Base-by-base conservation (phyloP, 2,113 vertebrate genomes). In the Condylura cristata region DNA sequence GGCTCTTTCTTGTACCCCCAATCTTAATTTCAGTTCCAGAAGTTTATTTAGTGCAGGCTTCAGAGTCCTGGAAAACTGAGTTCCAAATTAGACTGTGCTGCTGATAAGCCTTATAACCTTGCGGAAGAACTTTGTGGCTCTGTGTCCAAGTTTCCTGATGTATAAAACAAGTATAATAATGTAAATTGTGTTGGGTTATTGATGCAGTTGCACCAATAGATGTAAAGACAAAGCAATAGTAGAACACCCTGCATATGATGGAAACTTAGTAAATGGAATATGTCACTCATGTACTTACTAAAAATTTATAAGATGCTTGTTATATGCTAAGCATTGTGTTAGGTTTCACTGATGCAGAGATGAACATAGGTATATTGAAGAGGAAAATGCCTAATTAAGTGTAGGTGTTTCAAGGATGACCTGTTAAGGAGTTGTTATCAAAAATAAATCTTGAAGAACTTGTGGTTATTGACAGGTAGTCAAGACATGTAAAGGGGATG, bases 221-320 rank as follows among this genome's bases (percentile, higher is more conserved):
- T 34, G 10, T 44, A 22, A 68, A 74, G 70, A 13, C 39, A 75
- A 82, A 53, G 14, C 41, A 63, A 79, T 37, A 48, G 44, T 79
- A 74, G 46, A 34, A 5, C 18, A 84, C 34, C 30, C 12, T 30
- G 22, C 3, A 85, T 56, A 89, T 80, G 74, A 58, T 32, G 58
- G 22, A 75, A 90, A 89, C 26, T 60, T 60, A 86, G 22, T 44
- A 87, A 90, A 5, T 88, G 28, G 14, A 68, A 86, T 46, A 10
- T 72, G 46, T 66, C 24, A 70, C 17, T 94, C 14, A 70, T 53
- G 34, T 81, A 34, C 58, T 90, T 58, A 86, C 51, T 74, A 84
- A 94, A 74, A n/a, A 94, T 78, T 91, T 94, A 84, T 3, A 87
- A 53, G 63, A 61, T 9, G 86, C 3, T 2, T 93, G 56, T 89